Evolutionary conservation across 2,797 vertebrate genomes (phyloP).

Genomic region (Gambelia wislizenii): DNA sequence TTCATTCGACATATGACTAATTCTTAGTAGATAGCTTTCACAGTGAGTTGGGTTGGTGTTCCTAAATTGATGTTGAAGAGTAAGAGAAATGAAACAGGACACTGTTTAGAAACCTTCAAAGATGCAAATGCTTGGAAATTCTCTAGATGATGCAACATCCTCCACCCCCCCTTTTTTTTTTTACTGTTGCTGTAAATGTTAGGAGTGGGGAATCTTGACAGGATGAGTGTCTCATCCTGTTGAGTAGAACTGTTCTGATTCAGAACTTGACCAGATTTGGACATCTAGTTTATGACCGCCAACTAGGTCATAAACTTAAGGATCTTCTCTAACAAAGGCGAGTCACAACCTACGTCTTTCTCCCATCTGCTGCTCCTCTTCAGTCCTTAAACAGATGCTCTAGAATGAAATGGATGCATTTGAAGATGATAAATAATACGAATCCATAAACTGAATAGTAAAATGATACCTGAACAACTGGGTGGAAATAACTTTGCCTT

Average conservation of each 20-base stretch:
- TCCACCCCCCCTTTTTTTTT: too few relatives aligned
- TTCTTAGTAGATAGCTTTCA: not conserved
- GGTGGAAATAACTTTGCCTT: not conserved
- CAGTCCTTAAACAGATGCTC: not conserved
- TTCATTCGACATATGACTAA: too few relatives aligned
- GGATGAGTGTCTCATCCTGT: conserved; percentile 55
- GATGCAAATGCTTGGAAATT: not conserved
- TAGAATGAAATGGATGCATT: not conserved
- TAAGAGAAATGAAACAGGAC: too few relatives aligned
- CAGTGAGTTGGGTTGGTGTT: not conserved
- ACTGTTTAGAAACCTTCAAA: too few relatives aligned
- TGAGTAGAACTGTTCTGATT: conserved; percentile 60
- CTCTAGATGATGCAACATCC: conserved; percentile 27
- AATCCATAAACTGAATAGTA: not conserved
- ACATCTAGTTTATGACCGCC: conserved; percentile 30
- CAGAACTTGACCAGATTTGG: conserved; percentile 67
- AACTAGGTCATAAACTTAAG: not conserved
- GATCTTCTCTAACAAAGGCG: not conserved
- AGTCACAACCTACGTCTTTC: not conserved
- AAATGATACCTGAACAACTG: not conserved
- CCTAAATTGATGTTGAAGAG: not conserved
- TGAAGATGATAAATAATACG: not conserved
- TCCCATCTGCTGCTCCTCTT: not conserved
- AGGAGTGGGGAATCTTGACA: conserved; percentile 63
- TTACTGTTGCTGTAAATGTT: not conserved